Conservation (phyloP, 1,140 invertebrate species). For the Zaprionus taronus region DNA sequence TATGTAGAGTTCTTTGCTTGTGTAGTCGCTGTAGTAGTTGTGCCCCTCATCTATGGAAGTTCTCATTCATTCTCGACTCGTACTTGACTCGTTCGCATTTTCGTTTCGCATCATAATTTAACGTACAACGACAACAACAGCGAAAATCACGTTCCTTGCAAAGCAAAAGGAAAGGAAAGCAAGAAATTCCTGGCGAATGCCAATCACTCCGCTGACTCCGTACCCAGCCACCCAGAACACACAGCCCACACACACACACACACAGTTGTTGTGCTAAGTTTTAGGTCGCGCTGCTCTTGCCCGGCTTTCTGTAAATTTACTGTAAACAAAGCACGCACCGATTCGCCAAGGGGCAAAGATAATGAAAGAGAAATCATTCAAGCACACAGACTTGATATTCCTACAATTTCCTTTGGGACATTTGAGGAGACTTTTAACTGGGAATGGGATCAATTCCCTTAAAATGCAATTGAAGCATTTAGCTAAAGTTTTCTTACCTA, state of each 20-base stretch:
- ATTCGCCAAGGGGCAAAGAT: conserved; percentile 21
- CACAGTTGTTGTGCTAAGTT: conserved; percentile 29
- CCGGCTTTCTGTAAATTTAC: conserved; percentile 55
- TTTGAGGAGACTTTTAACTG: background rate
- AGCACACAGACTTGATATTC: conserved; percentile 3
- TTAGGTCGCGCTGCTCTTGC: conserved; percentile 25
- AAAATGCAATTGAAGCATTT: background rate
- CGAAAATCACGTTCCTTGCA: conserved; percentile 70
- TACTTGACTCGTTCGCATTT: conserved; percentile 64
- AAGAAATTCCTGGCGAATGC: conserved; percentile 47
- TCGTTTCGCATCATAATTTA: conserved; percentile 82
- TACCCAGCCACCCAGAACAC: conserved; percentile 58
- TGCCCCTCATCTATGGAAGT: conserved; percentile 19
- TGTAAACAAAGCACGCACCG: conserved; percentile 67
- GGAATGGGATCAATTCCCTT: background rate
- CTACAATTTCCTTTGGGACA: background rate
- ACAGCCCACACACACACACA: too few relatives aligned
- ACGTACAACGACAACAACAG: conserved; percentile 48
- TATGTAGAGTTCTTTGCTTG: background rate
- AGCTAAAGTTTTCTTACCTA: too few relatives aligned
- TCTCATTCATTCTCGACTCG: conserved; percentile 66
- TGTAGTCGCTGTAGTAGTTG: background rate
- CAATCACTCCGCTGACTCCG: background rate
- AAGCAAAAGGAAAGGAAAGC: conserved; percentile 42
- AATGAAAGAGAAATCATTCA: conserved; percentile 21